Evolutionary conservation across 2,888 invertebrate species (phyloP), one percentile per base, ranked within the genome.

Genomic region (Microchrysa polita): DNA sequence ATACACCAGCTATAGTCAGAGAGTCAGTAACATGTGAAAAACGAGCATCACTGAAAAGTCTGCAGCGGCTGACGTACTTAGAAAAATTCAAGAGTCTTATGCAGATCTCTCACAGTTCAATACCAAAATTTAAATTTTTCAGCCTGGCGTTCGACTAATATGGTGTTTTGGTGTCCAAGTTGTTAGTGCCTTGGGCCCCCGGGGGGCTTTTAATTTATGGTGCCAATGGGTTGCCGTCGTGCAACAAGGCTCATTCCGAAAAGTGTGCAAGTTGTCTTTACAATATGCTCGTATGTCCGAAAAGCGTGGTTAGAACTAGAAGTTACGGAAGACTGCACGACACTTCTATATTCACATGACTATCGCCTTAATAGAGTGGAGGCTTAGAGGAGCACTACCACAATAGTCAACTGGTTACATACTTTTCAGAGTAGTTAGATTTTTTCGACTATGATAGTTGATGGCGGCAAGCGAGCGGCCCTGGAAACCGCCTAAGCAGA

Each of bases 301-400:
- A n/a, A n/a, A 42, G 12, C 48, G 2, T 12, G 48, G 14, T 48
- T n/a, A n/a, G n/a, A n/a, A n/a, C n/a, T n/a, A 4, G 48, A 22
- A 48, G 65, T 65, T 65, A 65, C 65, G 65, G 65, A 65, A 65
- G 65, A 65, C 65, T 65, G 65, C 44, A 48, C 65, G n/a, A n/a
- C 44, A 20, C 65, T 48, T 65, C 65, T 14, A 65, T 63, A 27
- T 34, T 7, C 27, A 34, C 27, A 34, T 34, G 27, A 34, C 27
- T 34, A 2, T 2, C 27, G 27, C 27, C 4, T 34, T 7, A 34
- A 34, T 48, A n/a, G 23, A 65, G 20, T 27, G 23, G n/a, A 53
- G 53, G 10, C 0, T 20, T 14, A 65, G 65, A 65, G 65, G 48
- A 65, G 65, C n/a, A n/a, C n/a, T n/a, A n/a, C 23, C 44, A 22